Conservation (phyloP, 2,113 vertebrate species). For the Vulpes ferrilata region DNA sequence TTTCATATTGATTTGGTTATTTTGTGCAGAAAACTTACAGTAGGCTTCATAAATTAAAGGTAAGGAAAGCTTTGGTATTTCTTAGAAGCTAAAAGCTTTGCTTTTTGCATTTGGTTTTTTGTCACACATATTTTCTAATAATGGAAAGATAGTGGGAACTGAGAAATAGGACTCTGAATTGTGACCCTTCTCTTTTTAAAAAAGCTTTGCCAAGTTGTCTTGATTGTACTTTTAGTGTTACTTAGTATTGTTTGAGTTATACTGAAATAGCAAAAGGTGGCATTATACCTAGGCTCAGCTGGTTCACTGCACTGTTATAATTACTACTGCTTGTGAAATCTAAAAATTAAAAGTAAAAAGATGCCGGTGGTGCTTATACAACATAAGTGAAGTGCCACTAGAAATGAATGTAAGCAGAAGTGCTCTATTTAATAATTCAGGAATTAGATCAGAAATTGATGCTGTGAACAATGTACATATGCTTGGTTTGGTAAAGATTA, state of each 20-base stretch:
- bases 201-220: constrained; percentile 34
- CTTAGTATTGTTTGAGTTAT: constrained; percentile 21
- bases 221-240: constrained; percentile 45
- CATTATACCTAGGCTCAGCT: constrained; percentile 61
- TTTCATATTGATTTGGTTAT: constrained; percentile 21
- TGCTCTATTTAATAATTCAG: constrained; percentile 2
- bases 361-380: constrained; percentile 32
- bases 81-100: constrained; percentile 48
- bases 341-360: constrained; percentile 71
- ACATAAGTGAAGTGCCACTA: constrained; percentile 44
- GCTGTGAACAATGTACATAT: neutral
- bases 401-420: neutral
- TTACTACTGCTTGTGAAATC: constrained; percentile 65
- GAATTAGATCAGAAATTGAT: constrained; percentile 3
- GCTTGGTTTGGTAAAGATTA: neutral
- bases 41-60: neutral
- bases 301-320: constrained; percentile 57
- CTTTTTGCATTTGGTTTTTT: constrained; percentile 17
- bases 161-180: neutral
- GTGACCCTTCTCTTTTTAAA: constrained; percentile 39
- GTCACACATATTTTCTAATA: constrained; percentile 56
- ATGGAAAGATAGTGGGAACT: constrained; percentile 26
- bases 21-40: neutral
- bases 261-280: constrained; percentile 66
- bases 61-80: constrained; percentile 29